Conservation (phyloP, 2,888 invertebrate genomes). For the Tubulanus polymorphus region DNA sequence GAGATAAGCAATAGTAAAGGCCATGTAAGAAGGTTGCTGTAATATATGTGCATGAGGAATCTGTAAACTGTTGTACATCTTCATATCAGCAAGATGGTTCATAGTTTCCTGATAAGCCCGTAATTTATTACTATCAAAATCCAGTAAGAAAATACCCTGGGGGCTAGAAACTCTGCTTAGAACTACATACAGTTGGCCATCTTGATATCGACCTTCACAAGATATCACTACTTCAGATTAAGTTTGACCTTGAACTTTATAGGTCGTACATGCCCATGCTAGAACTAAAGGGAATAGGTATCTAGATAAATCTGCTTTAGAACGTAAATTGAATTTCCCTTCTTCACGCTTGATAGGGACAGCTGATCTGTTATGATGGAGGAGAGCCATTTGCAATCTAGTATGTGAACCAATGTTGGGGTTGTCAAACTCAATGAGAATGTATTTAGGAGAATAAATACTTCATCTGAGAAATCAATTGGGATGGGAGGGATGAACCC, state of each 20-base stretch:
- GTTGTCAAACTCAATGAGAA: conserved; percentile 17
- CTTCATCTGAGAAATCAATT: background rate
- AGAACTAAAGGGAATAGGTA: conserved; percentile 20
- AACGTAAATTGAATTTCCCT: background rate
- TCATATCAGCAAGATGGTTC: background rate
- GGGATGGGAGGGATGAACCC: conserved; percentile 9
- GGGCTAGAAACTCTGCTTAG: conserved; percentile 19
- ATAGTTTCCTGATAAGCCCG: background rate
- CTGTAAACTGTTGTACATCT: background rate
- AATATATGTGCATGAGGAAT: background rate
- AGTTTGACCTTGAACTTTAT: conserved; percentile 22
- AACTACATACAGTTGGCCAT: conserved; percentile 22
- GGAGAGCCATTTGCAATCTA: conserved; percentile 11
- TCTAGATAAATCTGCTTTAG: background rate
- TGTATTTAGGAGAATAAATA: background rate
- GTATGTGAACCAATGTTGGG: conserved; percentile 13
- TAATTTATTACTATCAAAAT: conserved; percentile 8
- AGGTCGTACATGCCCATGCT: conserved; percentile 18
- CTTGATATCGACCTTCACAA: conserved; percentile 12
- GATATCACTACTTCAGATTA: conserved; percentile 18
- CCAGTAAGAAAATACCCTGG: conserved; percentile 11
- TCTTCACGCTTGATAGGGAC: background rate
- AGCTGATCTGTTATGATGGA: conserved; percentile 2
- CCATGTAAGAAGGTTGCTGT: background rate
- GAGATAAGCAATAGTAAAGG: background rate